Base-by-base conservation (phyloP, 2,888 invertebrate genomes). In the Cabera pusaria region DNA sequence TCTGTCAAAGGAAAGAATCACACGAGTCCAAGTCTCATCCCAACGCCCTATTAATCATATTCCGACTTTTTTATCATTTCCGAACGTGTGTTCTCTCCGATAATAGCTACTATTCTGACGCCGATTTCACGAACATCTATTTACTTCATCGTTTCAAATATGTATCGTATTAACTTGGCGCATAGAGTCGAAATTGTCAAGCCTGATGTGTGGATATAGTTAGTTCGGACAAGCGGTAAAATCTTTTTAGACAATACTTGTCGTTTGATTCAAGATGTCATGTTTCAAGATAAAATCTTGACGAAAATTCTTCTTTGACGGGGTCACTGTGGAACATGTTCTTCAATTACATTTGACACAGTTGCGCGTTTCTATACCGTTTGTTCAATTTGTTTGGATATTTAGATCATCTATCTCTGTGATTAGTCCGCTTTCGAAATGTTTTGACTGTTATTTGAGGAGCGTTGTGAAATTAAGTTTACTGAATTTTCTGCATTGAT, bases 1-100 rank as follows among this genome's bases (percentile, higher is more conserved):
- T 88, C 87, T 87, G 88, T 88, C 88, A 88, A 81, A 82, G 73
- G 74, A 79, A 78, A 80, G 85, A 85, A 87, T 87, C 87, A 86
- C 86, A 86, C 77, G 80, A 80, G 70, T 67, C 59, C 67, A 63
- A 62, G 61, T 68, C 81, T 69, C 68, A 63, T 66, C 65, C 72
- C 77, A 75, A 74, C 69, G 76, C 63, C 83, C 84, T 86, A 88
- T 88, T 85, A 86, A 88, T 88, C 87, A 86, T 86, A 81, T 84
- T 84, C 82, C 77, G 76, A 74, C 62, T 64, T 80, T 86, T 86
- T 85, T 79, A 79, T 75, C 59, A 78, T 79, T 83, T 79, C 77
- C 75, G 73, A 82, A 84, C 81, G 72, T 79, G 68, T 85, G 83
- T 83, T 83, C 82, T 82, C 73, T 78, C 71, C 42, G 70, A 74